Percentiles rank a stretch among this genome's conserved stretches.
These are phyloP conservation scores for Garra rufa DNA, from an alignment of 2,113 vertebrate species.

Conservation along the genomic window DNA sequence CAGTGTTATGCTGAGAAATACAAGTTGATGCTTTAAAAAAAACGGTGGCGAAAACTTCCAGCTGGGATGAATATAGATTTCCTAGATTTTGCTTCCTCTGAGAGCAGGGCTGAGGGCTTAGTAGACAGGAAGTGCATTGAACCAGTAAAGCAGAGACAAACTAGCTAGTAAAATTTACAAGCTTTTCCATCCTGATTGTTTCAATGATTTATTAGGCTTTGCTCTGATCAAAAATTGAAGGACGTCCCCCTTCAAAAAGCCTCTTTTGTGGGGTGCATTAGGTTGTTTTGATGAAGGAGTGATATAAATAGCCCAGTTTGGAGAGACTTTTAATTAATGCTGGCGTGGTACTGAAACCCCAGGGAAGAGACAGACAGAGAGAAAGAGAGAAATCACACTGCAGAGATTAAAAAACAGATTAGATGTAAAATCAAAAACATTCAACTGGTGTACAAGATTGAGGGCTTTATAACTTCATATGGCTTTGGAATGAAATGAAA, in stretches of 20 bases:
- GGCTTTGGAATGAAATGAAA: not conserved
- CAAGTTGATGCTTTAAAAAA: not conserved
- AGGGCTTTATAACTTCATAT: not conserved
- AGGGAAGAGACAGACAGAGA: conserved; percentile 27
- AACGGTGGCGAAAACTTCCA: not conserved
- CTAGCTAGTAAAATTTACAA: conserved; percentile 6
- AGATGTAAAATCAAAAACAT: not conserved
- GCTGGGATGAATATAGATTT: conserved; percentile 24
- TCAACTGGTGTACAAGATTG: not conserved
- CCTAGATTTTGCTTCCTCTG: not conserved
- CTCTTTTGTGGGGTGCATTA: conserved; percentile 3
- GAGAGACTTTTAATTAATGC: conserved; percentile 53
- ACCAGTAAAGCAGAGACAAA: not conserved
- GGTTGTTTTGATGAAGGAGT: conserved; percentile 41
- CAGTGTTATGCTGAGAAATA: conserved; percentile 9
- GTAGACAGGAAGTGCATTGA: not conserved
- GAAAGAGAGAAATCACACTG: conserved; percentile 16
- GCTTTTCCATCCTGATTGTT: not conserved
- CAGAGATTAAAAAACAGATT: not conserved
- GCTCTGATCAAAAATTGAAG: conserved; percentile 9
- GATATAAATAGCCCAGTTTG: conserved; percentile 54
- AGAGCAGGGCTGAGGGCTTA: conserved; percentile 9
- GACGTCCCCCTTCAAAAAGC: conserved; percentile 2
- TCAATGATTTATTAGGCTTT: not conserved
- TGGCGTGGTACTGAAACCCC: conserved; percentile 35